A percentile compares a stretch with the other conserved stretches of the same genome.
phyloP scores from a whole-genome alignment of 2,888 invertebrate species.

The Drymonia ruficornis region DNA sequence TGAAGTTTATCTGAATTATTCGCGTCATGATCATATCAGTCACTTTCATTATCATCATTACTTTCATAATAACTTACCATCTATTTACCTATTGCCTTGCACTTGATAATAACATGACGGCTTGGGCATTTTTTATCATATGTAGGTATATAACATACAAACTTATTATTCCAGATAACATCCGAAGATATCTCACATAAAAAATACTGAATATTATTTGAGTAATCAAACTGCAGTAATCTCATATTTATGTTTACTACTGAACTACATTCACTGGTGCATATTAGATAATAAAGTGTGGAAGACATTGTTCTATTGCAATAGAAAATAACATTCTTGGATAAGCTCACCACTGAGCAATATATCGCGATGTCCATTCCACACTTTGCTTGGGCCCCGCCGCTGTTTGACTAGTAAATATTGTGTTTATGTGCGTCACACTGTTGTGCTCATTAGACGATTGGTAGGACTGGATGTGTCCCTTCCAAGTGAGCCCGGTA shows the following conservation, averaged over 20 bases:
- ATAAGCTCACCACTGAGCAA: not conserved
- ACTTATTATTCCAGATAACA: too few species aligned
- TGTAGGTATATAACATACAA: too few species aligned
- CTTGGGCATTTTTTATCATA: too few species aligned
- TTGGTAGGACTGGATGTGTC: conserved; percentile 72
- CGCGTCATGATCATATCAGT: too few species aligned
- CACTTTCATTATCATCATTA: too few species aligned
- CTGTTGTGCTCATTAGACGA: conserved; percentile 79
- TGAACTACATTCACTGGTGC: conserved; percentile 57
- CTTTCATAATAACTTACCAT: too few species aligned
- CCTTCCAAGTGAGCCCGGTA: conserved; percentile 75
- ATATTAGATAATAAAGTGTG: conserved; percentile 43
- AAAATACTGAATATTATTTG: too few species aligned
- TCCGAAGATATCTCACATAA: too few species aligned
- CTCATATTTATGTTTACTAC: conserved; percentile 8
- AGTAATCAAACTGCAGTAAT: too few species aligned
- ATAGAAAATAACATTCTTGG: not conserved
- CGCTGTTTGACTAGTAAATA: conserved; percentile 74
- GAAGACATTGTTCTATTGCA: conserved; percentile 23
- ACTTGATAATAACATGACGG: too few species aligned
- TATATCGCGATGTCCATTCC: conserved; percentile 13
- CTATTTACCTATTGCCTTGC: too few species aligned
- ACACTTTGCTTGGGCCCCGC: conserved; percentile 51
- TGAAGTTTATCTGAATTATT: too few species aligned
- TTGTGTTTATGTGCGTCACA: conserved; percentile 84